Conservation (phyloP, 2,113 vertebrate genomes). For the Malurus alboscapulatus region DNA sequence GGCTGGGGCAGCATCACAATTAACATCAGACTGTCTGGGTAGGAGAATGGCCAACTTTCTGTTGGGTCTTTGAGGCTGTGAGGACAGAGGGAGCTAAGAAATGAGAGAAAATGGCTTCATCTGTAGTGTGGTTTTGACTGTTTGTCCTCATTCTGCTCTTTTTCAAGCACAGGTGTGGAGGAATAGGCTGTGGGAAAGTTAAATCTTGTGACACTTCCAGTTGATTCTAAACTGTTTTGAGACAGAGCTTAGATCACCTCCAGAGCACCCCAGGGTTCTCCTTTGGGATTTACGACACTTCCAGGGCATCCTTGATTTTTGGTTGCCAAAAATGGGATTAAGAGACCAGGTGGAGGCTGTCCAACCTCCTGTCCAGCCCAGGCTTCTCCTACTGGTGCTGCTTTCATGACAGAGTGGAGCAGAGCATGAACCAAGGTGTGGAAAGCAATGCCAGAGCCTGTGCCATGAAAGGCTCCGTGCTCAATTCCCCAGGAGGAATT, state of each 20-base stretch:
- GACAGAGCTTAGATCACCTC: not conserved
- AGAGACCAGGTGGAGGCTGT: not conserved
- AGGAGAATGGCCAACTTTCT: not conserved
- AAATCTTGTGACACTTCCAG: not conserved
- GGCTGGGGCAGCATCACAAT: not conserved
- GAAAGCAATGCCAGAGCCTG: not conserved
- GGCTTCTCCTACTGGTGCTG: not conserved
- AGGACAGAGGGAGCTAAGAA: not conserved
- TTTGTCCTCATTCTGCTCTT: not conserved
- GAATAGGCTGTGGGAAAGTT: not conserved
- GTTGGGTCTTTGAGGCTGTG: not conserved
- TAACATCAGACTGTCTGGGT: not conserved
- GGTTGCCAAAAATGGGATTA: not conserved
- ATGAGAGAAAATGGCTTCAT: not conserved
- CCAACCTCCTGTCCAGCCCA: not conserved
- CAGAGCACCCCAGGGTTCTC: not conserved
- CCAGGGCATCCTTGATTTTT: not conserved
- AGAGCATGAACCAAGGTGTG: not conserved
- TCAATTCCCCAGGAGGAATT: not conserved
- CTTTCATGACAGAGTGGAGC: not conserved
- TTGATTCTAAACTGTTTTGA: not conserved
- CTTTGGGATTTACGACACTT: not conserved
- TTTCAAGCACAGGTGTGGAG: not conserved
- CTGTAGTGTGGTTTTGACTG: not conserved
- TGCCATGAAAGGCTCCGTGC: not conserved